Base-by-base conservation (phyloP, 2,797 vertebrate species). In the Enteromius radiatus region DNA sequence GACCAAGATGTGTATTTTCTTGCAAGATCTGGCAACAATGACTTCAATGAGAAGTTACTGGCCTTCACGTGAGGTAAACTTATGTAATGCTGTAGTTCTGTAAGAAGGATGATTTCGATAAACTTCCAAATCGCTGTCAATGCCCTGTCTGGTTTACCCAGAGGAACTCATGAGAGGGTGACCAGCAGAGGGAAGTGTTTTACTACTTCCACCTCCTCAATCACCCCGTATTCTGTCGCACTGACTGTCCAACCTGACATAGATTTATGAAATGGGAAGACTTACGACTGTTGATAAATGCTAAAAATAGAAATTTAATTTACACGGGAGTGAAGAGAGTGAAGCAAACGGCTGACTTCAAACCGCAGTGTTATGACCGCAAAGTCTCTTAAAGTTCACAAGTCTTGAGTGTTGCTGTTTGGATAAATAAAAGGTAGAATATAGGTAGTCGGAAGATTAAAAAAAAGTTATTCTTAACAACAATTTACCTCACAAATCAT, bases 171-270 rank as follows among this genome's bases (percentile, higher is more conserved):
- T 33, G 82, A 89, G 38, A 36, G 71, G 82, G 28, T 82, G 91
- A 92, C 94, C 94, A 95, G 93, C 92, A 95, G 94, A 93, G 94
- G 94, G 93, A 91, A 92, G 91, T 94, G 87, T 94, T 92, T 91
- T 91, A 90, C 93, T 92, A 89, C 87, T 77, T 81, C 73, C 73
- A 76, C 67, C 49, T 78, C 64, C 41, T 63, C 76, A 67, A 74
- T 71, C 74, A 68, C 52, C n/a, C 38, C 41, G n/a, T 1, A 38
- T 43, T 71, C 43, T 28, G 54, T 68, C 31, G 41, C 33, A 64
- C 38, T 52, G 19, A 81, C 52, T 26, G 43, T 59, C 54, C 1
- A 19, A 52, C 71, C 33, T 65, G 23, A 23, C 65, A 67, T 81
- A 17, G 19, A 52, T 31, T 41, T 31, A 43, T 65, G 31, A 26